These are phyloP conservation scores for Benthosema pterotum DNA, from an alignment of 2,797 vertebrate species.

Conservation along the genomic window DNA sequence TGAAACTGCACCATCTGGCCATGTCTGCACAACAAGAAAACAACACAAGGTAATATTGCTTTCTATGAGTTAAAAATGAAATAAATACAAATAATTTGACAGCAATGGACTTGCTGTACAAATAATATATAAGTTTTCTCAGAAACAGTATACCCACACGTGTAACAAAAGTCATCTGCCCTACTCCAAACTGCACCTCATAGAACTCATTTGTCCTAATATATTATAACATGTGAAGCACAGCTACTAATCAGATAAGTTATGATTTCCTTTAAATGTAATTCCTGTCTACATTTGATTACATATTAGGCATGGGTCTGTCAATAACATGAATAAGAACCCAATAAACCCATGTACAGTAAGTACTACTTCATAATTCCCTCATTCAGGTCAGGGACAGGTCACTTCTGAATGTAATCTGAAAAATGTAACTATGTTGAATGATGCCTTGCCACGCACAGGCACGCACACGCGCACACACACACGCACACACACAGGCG, in stretches of 20 bases:
- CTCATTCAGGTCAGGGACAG: constrained; percentile 54
- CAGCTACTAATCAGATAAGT: constrained; percentile 1
- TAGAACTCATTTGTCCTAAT: background rate
- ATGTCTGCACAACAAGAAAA: constrained; percentile 16
- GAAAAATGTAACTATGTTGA: constrained; percentile 55
- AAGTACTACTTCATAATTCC: constrained; percentile 44
- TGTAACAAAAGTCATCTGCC: constrained; percentile 13
- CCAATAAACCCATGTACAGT: background rate
- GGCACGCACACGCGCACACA: constrained; percentile 32
- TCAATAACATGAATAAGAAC: constrained; percentile 27
- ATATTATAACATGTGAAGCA: background rate
- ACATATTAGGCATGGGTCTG: constrained; percentile 9
- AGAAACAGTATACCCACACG: background rate
- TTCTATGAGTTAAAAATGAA: constrained; percentile 19
- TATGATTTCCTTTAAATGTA: background rate
- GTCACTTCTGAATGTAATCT: constrained; percentile 57
- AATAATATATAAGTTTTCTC: background rate
- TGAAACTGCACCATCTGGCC: constrained; percentile 17
- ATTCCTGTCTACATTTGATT: background rate
- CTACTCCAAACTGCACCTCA: background rate
- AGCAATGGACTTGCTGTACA: background rate
- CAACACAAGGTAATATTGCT: constrained; percentile 30
- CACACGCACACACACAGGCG: constrained; percentile 22
- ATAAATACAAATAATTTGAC: constrained; percentile 11
- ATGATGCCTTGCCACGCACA: constrained; percentile 44